Evolutionary conservation across 2,113 vertebrate genomes (phyloP).

Genomic region (Lophotis ruficrista): DNA sequence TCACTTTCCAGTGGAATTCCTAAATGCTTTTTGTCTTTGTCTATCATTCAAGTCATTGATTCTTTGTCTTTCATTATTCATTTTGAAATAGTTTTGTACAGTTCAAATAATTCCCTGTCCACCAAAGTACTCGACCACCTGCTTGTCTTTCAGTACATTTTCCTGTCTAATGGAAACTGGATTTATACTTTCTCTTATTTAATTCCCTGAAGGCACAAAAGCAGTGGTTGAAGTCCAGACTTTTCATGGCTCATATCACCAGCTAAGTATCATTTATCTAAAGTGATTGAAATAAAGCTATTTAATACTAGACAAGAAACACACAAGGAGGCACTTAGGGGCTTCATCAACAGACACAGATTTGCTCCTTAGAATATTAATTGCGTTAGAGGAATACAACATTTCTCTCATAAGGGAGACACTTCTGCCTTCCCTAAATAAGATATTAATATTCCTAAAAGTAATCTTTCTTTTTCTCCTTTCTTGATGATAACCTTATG

Average conservation of each 20-base stretch:
- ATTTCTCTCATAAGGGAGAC: not conserved
- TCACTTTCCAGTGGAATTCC: not conserved
- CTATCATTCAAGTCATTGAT: not conserved
- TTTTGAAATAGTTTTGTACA: not conserved
- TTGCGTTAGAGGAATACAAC: not conserved
- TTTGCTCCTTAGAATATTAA: conserved; percentile 26
- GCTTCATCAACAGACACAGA: not conserved
- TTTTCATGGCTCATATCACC: not conserved
- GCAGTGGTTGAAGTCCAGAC: not conserved
- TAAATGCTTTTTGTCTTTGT: not conserved
- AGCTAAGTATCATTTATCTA: conserved; percentile 9
- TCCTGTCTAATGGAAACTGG: not conserved
- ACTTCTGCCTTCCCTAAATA: not conserved
- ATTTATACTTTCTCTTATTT: not conserved
- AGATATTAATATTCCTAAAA: not conserved
- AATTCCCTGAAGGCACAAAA: not conserved
- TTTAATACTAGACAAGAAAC: conserved; percentile 19
- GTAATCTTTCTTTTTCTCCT: not conserved
- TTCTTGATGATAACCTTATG: not conserved
- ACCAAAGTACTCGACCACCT: not conserved
- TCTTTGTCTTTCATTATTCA: not conserved
- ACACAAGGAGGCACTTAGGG: not conserved
- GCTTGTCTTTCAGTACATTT: not conserved
- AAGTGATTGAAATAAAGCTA: not conserved
- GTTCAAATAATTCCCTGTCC: not conserved